These are phyloP conservation scores for Labrus mixtus DNA, from an alignment of 2,113 vertebrate species.

Conservation along the genomic window DNA sequence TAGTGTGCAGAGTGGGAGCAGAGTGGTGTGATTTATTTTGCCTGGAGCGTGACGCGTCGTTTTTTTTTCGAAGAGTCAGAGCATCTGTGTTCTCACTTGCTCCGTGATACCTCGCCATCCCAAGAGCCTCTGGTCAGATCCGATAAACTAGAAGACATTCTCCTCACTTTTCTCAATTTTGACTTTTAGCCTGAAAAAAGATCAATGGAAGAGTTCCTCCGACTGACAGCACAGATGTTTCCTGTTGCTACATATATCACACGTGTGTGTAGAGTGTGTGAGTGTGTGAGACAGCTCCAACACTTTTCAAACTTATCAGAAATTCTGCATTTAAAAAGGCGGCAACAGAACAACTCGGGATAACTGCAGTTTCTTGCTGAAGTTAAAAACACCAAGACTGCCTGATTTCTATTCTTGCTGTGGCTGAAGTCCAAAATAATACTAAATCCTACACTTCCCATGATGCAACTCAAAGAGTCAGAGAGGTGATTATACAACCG, in stretches of 20 bases:
- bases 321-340: constrained; percentile 6
- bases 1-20: constrained; percentile 40
- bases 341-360: neutral
- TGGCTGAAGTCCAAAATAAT: neutral
- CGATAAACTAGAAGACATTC: constrained; percentile 6
- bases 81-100: constrained; percentile 62
- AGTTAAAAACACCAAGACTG: too few relatives aligned
- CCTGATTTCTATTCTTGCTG: neutral
- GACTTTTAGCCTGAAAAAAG: constrained; percentile 20
- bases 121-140: constrained; percentile 51
- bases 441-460: neutral
- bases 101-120: constrained; percentile 44
- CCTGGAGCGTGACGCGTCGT: constrained; percentile 56
- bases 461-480: neutral
- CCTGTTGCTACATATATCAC: constrained; percentile 12
- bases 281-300: constrained; percentile 1
- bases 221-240: neutral
- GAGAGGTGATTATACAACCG: neutral
- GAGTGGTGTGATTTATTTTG: constrained; percentile 46
- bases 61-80: constrained; percentile 65
- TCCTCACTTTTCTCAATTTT: constrained; percentile 26
- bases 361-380: too few relatives aligned
- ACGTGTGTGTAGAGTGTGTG: neutral
- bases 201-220: constrained; percentile 9
- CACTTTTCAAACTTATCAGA: neutral